Conservation (phyloP, 2,888 invertebrate genomes). For the Plagodis pulveraria region DNA sequence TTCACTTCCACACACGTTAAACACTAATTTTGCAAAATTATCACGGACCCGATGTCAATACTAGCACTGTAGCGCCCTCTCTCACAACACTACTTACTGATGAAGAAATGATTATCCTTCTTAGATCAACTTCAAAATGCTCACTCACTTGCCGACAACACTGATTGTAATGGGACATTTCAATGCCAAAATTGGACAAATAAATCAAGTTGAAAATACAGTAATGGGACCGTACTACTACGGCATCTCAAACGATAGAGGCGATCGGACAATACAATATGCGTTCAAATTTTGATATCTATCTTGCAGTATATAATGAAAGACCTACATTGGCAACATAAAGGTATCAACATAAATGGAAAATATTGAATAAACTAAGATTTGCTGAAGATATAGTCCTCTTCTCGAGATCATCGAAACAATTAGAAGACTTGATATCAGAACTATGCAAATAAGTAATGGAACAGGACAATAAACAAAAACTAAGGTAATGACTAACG, state of each 20-base stretch:
- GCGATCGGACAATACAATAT: no score
- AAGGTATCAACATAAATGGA: conserved; percentile 7
- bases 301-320: conserved; percentile 5
- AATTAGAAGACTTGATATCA: conserved; percentile 11
- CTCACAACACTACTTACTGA: conserved; percentile 10
- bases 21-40: no score
- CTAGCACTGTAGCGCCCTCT: no score
- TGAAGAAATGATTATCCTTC: conserved; percentile 18
- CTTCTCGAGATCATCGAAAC: conserved; percentile 1
- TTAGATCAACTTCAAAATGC: conserved; percentile 10
- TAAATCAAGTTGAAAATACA: conserved; percentile 5
- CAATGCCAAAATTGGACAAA: conserved; percentile 25
- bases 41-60: no score
- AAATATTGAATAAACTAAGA: conserved; percentile 9
- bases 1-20: no score
- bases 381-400: conserved; percentile 17
- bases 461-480: no score
- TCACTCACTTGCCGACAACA: neutral
- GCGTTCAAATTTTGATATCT: conserved; percentile 4
- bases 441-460: neutral
- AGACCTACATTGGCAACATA: conserved; percentile 6
- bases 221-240: conserved; percentile 15
- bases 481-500: no score
- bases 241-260: conserved; percentile 21
- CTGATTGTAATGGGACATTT: conserved; percentile 23